Base-by-base conservation (phyloP, 2,113 vertebrate genomes). In the Ptilorrhoa leucosticta region DNA sequence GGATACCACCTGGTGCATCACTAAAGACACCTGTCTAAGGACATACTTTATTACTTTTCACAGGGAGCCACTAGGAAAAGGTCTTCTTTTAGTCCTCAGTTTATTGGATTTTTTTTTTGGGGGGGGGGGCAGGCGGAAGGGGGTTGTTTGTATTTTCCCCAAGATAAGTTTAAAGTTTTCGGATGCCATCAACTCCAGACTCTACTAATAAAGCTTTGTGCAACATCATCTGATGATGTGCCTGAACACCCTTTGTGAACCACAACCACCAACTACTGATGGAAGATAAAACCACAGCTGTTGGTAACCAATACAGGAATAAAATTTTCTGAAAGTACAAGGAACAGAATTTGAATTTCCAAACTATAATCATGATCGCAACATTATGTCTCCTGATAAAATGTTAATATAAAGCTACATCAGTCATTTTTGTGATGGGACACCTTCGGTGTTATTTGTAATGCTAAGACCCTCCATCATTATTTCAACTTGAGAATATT, bases 181-280 rank as follows among this genome's bases (percentile, higher is more conserved):
- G 2, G 33, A 65, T 30, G 6, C 8, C 19, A 42, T 42, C 64
- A 83, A 28, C 21, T 83, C n/a, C 42, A 57, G 33, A 54, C 7
- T 3, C 11, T 26, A 9, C 4, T 27, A 53, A 31, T 28, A 57
- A 77, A 73, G 4, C 8, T 87, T 50, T 50, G 15, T n/a, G 26
- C 16, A 8, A 1, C 2, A 37, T 23, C 18, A 51, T 33, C 27
- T 60, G 53, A 58, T 68, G 17, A 12, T 0, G 1, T 53, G 20
- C 45, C 37, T 72, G 11, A 77, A 77, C 4, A 61, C 10, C 44
- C 13, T 77, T 35, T 58, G 23, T 72, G 47, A 21, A 70, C 28
- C 15, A 65, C 31, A 47, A 71, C 30, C 61, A 82, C 2, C 9
- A 75, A 20, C 19, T 44, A 27, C 15, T 28, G 26, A 44, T 26